phyloP scores from a whole-genome alignment of 2,888 invertebrate species.

The Phortica okadai region DNA sequence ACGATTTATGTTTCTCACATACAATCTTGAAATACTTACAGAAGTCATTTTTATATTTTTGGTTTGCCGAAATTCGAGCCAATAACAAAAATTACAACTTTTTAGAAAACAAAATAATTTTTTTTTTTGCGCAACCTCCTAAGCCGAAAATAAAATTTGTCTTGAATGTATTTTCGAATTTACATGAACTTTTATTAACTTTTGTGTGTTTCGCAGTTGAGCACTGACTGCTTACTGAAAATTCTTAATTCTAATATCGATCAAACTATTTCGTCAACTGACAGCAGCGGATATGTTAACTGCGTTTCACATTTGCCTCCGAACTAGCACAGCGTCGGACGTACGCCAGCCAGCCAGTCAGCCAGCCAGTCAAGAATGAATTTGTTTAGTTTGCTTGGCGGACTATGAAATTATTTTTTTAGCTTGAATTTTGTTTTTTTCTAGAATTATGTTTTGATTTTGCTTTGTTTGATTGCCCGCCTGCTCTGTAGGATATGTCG shows the following conservation, averaged over 20 bases:
- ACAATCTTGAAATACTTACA: slow-evolving; percentile 57
- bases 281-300: not conserved
- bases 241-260: slow-evolving; percentile 11
- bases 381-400: slow-evolving; percentile 13
- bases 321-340: not conserved
- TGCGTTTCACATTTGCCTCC: not conserved
- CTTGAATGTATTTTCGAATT: not conserved
- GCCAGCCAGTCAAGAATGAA: slow-evolving; percentile 9
- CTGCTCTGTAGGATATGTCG: not conserved
- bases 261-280: slow-evolving; percentile 16
- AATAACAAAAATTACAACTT: no score
- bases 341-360: not conserved
- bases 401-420: slow-evolving; percentile 4
- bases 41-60: slow-evolving; percentile 65
- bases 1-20: not conserved
- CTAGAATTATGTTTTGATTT: not conserved
- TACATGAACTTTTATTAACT: not conserved
- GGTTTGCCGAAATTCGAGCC: no score
- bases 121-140: not conserved
- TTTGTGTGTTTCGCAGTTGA: slow-evolving; percentile 3
- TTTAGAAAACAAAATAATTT: no score
- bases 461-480: not conserved
- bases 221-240: slow-evolving; percentile 20
- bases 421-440: not conserved
- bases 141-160: not conserved